Base-by-base conservation (phyloP, 2,113 vertebrate genomes). In the Tragelaphus imberbis region DNA sequence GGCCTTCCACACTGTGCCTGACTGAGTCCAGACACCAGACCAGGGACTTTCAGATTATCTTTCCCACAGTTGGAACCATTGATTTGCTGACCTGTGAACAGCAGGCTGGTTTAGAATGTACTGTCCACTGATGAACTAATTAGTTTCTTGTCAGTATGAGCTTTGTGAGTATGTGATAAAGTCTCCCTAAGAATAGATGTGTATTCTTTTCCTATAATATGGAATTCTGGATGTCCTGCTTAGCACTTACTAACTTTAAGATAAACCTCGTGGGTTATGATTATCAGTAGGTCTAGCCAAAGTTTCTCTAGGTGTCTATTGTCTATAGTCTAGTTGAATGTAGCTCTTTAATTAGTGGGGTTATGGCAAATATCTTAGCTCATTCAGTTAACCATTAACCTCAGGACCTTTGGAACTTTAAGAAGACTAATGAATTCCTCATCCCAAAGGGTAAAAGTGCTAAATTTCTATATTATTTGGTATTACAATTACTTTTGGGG, bases 351-450 rank as follows among this genome's bases (percentile, higher is more conserved):
- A 91, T 86, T 91, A 53, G 75, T 65, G 49, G 2, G 58, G 23
- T 87, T 95, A 56, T 89, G 49, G 25, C 80, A 85, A 61, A 89
- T 96, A 90, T 87, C 47, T 80, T 93, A 84, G 21, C 75, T 90
- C 63, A 75, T 65, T 95, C 36, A 89, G 68, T 89, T 91, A 97
- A 82, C 56, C 61, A n/a, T 79, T 95, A 91, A 84, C 30, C 36
- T 47, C 40, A 97, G 61, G 56, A 75, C 21, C 23, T 81, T 97
- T 27, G 56, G 58, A 97, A 88, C 61, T 96, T 96, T 61, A n/a
- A 95, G 84, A 97, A 96, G 75, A 96, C 44, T 85, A 53, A 5
- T 97, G 63, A 94, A 47, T 96, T 90, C 21, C 53, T 97, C 30
- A 86, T 88, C 15, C 59, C 44, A 88, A 84, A 95, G 28, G 21